Evolutionary conservation across 2,797 vertebrate genomes (phyloP), one percentile per base, ranked within the genome.

Genomic region (Fistularia tabacaria): DNA sequence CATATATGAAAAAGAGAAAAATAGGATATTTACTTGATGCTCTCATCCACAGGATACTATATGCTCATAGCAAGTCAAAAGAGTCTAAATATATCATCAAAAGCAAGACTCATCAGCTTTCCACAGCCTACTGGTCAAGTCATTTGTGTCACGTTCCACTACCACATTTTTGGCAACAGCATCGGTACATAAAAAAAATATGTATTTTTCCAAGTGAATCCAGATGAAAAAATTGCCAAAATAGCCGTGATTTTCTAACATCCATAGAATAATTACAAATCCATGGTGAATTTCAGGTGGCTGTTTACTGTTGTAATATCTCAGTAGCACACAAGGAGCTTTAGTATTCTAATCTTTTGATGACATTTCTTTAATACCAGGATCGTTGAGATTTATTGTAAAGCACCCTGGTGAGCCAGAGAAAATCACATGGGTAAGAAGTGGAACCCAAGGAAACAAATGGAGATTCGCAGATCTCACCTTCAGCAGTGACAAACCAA

Each of bases 391-490:
- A 68, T 89, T 92, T 51, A 84, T 91, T 43, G 61, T 70, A 50
- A 90, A 81, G 64, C 55, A 10, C 11, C 36, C 75, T 7, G 78
- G 71, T 48, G 83, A 85, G 14, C 44, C 43, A 6, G 83, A 90
- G 46, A 86, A 62, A 0, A 56, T 89, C 13, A 61, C 85, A 2
- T 92, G 91, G 91, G 81, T 89, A 64, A 88, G 87, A 65, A 86
- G 51, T 37, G 88, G 88, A 40, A 91, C 88, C 43, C 91, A 92
- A 62, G 91, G 91, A 62, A 85, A 90, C 73, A 91, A 90, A 73
- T 92, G 91, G 91, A 77, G 74, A 60, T 91, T 88, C 74, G 87
- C 82, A 25, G 88, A 91, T 71, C 81, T 92, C 13, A 87, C 83
- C 38, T 89, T 92, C 56, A 68, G 50, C 36, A 81, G 55, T 71